Percentiles rank a stretch among this genome's conserved stretches.
Evolutionary conservation across 2,888 invertebrate genomes (phyloP).

Genomic region (Dryobotodes eremita): DNA sequence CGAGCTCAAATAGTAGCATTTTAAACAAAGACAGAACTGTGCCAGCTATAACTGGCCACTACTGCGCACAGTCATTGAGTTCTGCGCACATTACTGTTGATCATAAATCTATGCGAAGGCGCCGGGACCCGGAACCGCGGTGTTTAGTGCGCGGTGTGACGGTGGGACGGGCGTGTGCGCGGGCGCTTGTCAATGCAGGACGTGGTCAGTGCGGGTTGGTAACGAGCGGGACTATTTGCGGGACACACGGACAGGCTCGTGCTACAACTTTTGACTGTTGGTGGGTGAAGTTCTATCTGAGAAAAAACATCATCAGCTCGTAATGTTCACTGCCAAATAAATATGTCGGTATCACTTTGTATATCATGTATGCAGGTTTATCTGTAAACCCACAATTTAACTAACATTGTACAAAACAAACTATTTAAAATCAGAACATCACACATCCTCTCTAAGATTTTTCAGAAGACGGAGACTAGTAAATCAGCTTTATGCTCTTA

Average conservation of each 20-base stretch:
- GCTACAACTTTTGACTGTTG: neutral
- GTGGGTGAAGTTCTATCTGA: neutral
- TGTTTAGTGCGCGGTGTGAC: slow-evolving; percentile 13
- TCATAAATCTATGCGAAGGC: slow-evolving; percentile 49
- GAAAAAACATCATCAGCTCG: neutral
- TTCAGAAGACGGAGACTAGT: neutral
- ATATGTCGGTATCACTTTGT: neutral
- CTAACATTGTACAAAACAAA: neutral
- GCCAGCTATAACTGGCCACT: slow-evolving; percentile 36
- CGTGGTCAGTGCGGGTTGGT: slow-evolving; percentile 69
- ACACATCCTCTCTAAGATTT: neutral
- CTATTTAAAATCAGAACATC: neutral
- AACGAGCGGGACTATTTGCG: slow-evolving; percentile 42
- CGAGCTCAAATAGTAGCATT: slow-evolving; percentile 12
- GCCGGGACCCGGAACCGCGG: slow-evolving; percentile 30
- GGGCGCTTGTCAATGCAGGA: slow-evolving; percentile 64
- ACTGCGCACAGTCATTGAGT: slow-evolving; percentile 28
- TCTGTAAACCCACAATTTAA: neutral
- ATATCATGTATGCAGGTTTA: neutral
- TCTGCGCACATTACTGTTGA: slow-evolving; percentile 34
- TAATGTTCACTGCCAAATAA: neutral
- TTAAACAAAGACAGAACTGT: slow-evolving; percentile 43
- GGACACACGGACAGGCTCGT: slow-evolving; percentile 28
- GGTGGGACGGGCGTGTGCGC: slow-evolving; percentile 22
- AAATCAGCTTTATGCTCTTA: neutral